Evolutionary conservation across 2,888 invertebrate genomes (phyloP).

Genomic region (Agrotis puta): DNA sequence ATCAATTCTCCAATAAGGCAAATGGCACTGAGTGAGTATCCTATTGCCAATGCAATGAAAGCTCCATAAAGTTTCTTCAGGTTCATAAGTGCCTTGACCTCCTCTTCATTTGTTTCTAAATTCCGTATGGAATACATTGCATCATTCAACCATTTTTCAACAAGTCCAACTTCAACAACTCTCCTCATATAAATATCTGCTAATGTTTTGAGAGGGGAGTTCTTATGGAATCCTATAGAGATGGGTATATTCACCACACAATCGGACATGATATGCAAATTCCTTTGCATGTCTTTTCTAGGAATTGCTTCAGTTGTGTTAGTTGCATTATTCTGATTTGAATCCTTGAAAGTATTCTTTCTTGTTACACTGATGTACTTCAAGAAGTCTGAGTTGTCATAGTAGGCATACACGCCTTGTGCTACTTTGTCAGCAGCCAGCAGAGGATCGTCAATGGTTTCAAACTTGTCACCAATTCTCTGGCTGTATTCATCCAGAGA

Average conservation of each 20-base stretch:
- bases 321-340: constrained; percentile 65
- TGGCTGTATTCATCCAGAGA: constrained; percentile 93
- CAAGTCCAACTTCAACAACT: constrained; percentile 94
- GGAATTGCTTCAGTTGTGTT: constrained; percentile 66
- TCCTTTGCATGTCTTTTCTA: constrained; percentile 78
- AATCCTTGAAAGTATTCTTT: constrained; percentile 79
- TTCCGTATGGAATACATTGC: constrained; percentile 92
- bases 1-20: constrained; percentile 92
- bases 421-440: constrained; percentile 93
- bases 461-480: constrained; percentile 93
- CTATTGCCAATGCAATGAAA: constrained; percentile 93
- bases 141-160: constrained; percentile 95
- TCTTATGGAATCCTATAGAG: constrained; percentile 95
- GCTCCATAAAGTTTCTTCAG: constrained; percentile 95
- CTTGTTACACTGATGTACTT: constrained; percentile 92
- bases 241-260: constrained; percentile 96
- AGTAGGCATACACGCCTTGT: constrained; percentile 94
- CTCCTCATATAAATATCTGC: constrained; percentile 93
- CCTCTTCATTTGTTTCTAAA: constrained; percentile 90
- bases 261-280: constrained; percentile 95
- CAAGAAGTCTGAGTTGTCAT: constrained; percentile 94
- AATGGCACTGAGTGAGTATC: constrained; percentile 92
- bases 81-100: constrained; percentile 94
- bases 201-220: constrained; percentile 94
- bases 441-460: constrained; percentile 91